Evolutionary conservation across 2,797 vertebrate genomes (phyloP).

Genomic region (Synanceia verrucosa): DNA sequence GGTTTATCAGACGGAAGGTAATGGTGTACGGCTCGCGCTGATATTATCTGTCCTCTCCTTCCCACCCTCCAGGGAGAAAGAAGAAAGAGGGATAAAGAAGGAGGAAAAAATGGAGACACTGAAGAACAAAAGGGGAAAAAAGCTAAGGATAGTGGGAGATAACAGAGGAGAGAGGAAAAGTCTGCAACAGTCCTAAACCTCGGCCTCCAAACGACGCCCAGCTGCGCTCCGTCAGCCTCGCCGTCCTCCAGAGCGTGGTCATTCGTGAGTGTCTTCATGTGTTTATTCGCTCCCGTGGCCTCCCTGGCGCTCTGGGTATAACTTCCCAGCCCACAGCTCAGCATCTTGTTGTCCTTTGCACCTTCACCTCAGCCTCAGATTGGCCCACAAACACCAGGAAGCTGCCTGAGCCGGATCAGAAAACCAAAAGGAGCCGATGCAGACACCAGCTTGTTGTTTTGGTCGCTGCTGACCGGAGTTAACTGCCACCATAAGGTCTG

Average conservation of each 20-base stretch:
- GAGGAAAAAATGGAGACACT: constrained; percentile 36
- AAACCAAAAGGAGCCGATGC: constrained; percentile 33
- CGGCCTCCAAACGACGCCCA: constrained; percentile 36
- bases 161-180: constrained; percentile 25
- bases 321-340: constrained; percentile 52
- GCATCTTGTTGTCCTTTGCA: constrained; percentile 50
- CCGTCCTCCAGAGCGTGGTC: constrained; percentile 33
- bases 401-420: constrained; percentile 46
- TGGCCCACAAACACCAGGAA: constrained; percentile 54
- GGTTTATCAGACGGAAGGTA: constrained; percentile 78
- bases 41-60: constrained; percentile 77
- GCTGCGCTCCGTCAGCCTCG: constrained; percentile 49
- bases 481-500: constrained; percentile 68
- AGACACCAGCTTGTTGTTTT: constrained; percentile 72
- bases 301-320: constrained; percentile 24
- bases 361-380: constrained; percentile 50
- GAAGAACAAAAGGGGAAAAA: constrained; percentile 27
- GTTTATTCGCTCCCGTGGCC: constrained; percentile 58
- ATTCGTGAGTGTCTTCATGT: constrained; percentile 44
- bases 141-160: constrained; percentile 27
- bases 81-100: constrained; percentile 62
- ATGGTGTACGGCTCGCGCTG: constrained; percentile 72
- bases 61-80: constrained; percentile 64
- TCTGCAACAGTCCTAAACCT: constrained; percentile 7
- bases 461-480: constrained; percentile 66